Evolutionary conservation across 2,888 invertebrate genomes (phyloP).

Genomic region (Acronicta leporina): DNA sequence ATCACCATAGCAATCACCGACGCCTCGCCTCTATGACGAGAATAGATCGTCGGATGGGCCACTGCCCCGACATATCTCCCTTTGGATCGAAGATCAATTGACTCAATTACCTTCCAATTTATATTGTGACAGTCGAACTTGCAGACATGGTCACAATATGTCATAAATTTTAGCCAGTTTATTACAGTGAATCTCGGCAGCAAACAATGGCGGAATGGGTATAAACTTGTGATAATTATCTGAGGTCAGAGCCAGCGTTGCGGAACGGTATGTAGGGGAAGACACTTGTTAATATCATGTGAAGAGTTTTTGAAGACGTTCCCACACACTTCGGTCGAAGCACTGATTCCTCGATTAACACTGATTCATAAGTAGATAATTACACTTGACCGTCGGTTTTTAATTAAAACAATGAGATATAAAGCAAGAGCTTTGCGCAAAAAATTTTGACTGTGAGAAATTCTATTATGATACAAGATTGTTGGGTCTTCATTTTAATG

Average conservation of each 20-base stretch:
- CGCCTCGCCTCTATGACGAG: conserved; percentile 15
- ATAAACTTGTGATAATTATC: conserved; percentile 86
- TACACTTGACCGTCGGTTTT: conserved; percentile 77
- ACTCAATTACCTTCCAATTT: conserved; percentile 59
- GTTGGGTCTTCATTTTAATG: conserved; percentile 29
- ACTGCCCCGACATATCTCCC: conserved; percentile 28
- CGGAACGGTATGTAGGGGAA: conserved; percentile 86
- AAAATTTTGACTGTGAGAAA: conserved; percentile 65
- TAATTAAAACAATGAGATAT: conserved; percentile 76
- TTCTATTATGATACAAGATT: conserved; percentile 37
- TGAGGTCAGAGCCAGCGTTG: conserved; percentile 81
- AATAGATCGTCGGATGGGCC: conserved; percentile 8
- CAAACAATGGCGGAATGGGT: conserved; percentile 82
- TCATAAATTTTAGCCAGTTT: conserved; percentile 74
- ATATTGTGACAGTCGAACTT: conserved; percentile 29
- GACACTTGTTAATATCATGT: conserved; percentile 84
- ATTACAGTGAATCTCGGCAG: conserved; percentile 78
- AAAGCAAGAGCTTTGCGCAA: conserved; percentile 54
- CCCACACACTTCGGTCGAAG: conserved; percentile 77
- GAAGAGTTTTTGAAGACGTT: conserved; percentile 87
- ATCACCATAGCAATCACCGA: conserved; percentile 13
- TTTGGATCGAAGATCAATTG: conserved; percentile 59
- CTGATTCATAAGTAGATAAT: conserved; percentile 86
- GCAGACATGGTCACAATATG: conserved; percentile 47
- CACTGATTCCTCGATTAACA: conserved; percentile 85